phyloP scores from a whole-genome alignment of 1,140 invertebrate species.

The Lordiphosa mommai region DNA sequence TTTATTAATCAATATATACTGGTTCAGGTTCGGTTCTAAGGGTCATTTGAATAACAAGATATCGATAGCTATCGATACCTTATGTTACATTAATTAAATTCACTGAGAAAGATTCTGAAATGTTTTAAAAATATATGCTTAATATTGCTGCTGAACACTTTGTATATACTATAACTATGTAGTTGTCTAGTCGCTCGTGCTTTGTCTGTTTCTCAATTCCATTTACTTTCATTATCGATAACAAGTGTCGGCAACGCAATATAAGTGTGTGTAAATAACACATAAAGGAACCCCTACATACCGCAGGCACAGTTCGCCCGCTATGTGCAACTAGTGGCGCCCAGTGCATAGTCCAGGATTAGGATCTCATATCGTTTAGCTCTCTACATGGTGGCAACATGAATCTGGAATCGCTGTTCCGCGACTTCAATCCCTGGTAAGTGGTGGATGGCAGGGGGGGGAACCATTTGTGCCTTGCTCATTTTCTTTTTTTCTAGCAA shows the following conservation, averaged over 20 bases:
- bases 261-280: conserved; percentile 32
- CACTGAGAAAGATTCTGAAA: too few species aligned
- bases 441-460: neutral
- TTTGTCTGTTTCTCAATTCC: neutral
- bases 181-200: neutral
- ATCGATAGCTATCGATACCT: too few species aligned
- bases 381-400: conserved; percentile 80
- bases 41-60: too few species aligned
- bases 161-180: neutral
- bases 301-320: conserved; percentile 2
- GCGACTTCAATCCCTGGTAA: conserved; percentile 95
- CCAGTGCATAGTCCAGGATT: conserved; percentile 13
- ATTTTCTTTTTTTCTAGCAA: conserved; percentile 85
- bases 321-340: conserved; percentile 67
- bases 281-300: conserved; percentile 1
- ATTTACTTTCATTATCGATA: conserved; percentile 1
- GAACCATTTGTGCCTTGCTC: neutral
- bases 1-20: too few species aligned
- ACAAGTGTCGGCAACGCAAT: conserved; percentile 6
- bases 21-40: too few species aligned
- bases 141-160: too few species aligned
- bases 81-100: too few species aligned
- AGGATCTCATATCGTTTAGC: conserved; percentile 8
- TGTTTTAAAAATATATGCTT: too few species aligned
- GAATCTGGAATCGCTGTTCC: conserved; percentile 94